A percentile compares a stretch with the other conserved stretches of the same genome.
These are phyloP conservation scores for Teleopsis dalmanni DNA, from an alignment of 1,140 invertebrate species.

Conservation along the genomic window DNA sequence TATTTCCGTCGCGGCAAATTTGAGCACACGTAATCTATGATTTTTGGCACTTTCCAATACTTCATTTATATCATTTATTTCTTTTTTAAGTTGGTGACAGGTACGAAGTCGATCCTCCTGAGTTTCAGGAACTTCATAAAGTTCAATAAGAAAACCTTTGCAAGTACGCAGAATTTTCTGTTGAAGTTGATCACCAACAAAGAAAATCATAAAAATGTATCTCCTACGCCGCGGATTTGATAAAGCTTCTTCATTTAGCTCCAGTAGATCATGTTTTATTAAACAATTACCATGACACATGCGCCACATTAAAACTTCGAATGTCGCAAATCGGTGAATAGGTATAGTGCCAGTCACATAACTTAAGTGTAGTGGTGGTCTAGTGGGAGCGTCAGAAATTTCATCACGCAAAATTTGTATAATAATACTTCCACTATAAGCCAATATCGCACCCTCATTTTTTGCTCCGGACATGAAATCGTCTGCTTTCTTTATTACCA, in stretches of 20 bases:
- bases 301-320: conserved; percentile 27
- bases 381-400: neutral
- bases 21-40: conserved; percentile 74
- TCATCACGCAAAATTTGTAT: conserved; percentile 54
- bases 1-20: conserved; percentile 76
- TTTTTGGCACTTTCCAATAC: conserved; percentile 47
- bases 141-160: conserved; percentile 21
- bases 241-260: neutral
- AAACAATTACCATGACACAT: conserved; percentile 26
- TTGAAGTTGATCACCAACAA: conserved; percentile 17
- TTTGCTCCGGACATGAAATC: conserved; percentile 58
- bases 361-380: conserved; percentile 18
- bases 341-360: conserved; percentile 78
- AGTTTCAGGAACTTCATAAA: conserved; percentile 26
- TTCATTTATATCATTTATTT: conserved; percentile 16
- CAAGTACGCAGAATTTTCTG: conserved; percentile 25
- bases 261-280: conserved; percentile 16
- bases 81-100: conserved; percentile 10
- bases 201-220: conserved; percentile 22
- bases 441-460: conserved; percentile 46
- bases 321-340: conserved; percentile 60
- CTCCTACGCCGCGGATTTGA: conserved; percentile 7
- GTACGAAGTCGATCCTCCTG: neutral
- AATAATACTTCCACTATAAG: conserved; percentile 77
- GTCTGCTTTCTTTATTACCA: conserved; percentile 18